phyloP scores from a whole-genome alignment of 1,140 invertebrate species.

The Ceratitis capitata region DNA sequence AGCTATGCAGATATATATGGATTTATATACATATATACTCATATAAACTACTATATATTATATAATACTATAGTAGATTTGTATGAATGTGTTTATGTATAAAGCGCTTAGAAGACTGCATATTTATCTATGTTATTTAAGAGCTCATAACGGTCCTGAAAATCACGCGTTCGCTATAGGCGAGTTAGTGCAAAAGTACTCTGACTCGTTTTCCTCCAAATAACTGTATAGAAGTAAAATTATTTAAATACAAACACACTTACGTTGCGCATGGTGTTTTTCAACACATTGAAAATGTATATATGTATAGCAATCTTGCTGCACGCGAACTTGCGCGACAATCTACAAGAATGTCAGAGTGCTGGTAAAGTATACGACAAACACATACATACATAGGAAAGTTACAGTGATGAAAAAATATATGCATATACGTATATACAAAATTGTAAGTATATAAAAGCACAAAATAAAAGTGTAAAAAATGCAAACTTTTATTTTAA shows the following conservation, averaged over 20 bases:
- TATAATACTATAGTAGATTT: too few relatives aligned
- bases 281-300: not conserved
- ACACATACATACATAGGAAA: not conserved
- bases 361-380: not conserved
- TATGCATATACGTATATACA: not conserved
- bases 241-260: not conserved
- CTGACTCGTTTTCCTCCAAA: not conserved
- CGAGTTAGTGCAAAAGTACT: not conserved
- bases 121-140: too few relatives aligned
- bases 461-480: not conserved
- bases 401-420: not conserved
- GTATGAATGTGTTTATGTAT: not conserved
- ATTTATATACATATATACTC: not conserved
- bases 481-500: not conserved
- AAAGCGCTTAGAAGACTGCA: not conserved
- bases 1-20: too few relatives aligned
- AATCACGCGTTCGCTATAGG: not conserved
- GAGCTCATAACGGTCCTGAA: not conserved
- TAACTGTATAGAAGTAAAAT: too few relatives aligned
- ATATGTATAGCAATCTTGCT: not conserved
- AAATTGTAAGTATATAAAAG: not conserved
- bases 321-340: not conserved
- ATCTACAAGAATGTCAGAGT: not conserved
- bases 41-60: not conserved
- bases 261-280: not conserved